phyloP scores from a whole-genome alignment of 2,797 vertebrate species.

The Pseudopleuronectes americanus region DNA sequence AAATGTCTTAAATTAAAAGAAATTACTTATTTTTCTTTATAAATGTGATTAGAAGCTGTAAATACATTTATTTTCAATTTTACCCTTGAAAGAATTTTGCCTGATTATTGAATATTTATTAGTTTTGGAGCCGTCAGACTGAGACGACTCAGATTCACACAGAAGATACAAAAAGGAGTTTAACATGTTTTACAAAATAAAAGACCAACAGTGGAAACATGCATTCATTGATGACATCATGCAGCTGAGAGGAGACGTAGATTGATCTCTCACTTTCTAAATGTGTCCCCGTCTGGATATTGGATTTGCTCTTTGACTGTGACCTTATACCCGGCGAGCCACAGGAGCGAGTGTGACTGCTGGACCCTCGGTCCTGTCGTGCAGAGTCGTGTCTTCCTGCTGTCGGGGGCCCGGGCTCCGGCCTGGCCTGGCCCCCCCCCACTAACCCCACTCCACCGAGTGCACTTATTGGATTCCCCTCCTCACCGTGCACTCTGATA shows the following conservation, averaged over 20 bases:
- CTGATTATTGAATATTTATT: too few species aligned
- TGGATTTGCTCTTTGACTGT: conserved; percentile 82
- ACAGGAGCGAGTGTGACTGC: conserved; percentile 66
- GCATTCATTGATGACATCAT: too few species aligned
- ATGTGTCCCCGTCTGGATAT: conserved; percentile 70
- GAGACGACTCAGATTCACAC: too few species aligned
- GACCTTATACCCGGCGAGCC: conserved; percentile 78
- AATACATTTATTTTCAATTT: too few species aligned
- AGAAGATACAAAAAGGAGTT: too few species aligned
- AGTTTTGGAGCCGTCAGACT: too few species aligned
- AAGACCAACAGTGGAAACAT: too few species aligned
- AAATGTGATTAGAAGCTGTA: too few species aligned
- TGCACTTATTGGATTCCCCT: conserved; percentile 78
- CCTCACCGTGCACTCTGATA: conserved; percentile 73
- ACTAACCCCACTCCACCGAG: conserved; percentile 39
- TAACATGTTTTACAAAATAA: too few species aligned
- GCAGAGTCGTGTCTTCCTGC: conserved; percentile 65
- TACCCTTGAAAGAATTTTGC: too few species aligned
- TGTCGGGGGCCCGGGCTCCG: conserved; percentile 19
- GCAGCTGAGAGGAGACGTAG: conserved; percentile 56
- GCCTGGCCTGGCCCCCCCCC: not conserved
- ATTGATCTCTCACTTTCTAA: conserved; percentile 72
- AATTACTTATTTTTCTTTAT: too few species aligned
- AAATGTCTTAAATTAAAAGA: too few species aligned
- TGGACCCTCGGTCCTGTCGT: conserved; percentile 70